Base-by-base conservation (phyloP, 2,113 vertebrate genomes). In the Dromaius novaehollandiae region DNA sequence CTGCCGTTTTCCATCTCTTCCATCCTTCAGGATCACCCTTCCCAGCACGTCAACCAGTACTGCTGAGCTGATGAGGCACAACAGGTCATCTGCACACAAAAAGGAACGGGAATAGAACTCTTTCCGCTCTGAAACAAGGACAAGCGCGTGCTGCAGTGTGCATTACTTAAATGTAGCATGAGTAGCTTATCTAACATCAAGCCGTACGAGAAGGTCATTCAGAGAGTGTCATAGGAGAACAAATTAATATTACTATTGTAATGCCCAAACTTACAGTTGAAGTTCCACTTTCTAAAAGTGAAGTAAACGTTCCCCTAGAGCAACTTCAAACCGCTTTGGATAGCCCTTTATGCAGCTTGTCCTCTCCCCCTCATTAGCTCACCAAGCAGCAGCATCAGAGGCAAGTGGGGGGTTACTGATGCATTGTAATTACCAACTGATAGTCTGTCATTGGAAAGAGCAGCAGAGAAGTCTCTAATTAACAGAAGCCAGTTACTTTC, bases 361-460 rank as follows among this genome's bases (percentile, higher is more conserved):
- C 76, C 90, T 76, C 88, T 80, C 56, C 25, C 73, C 87, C 93
- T 97, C 90, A 91, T 97, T 95, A 97, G 96, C 93, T 97, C 94
- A 94, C 82, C 85, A 55, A 84, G 85, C 90, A 96, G 79, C 83
- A 86, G 46, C 85, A 73, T 0, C 44, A 63, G 88, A 44, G 76
- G 76, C 61, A 83, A 93, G 84, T 17, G 32, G 36, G 82, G 75
- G 93, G 84, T 95, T 60, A 87, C 75, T 63, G 90, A 77, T 60
- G 93, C 82, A 24, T 53, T 91, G 90, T 88, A 95, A 96, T 97
- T 97, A 90, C 71, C 60, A 71, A 73, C 90, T 68, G 90, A 88
- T 89, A 89, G 86, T 24, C 76, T 88, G 91, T 86, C 93, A 90
- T 73, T 50, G 48, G 77, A 76, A 71, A 82, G 91, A 87, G 76